Base-by-base conservation (phyloP, 2,113 vertebrate genomes). In the Erinaceus europaeus region DNA sequence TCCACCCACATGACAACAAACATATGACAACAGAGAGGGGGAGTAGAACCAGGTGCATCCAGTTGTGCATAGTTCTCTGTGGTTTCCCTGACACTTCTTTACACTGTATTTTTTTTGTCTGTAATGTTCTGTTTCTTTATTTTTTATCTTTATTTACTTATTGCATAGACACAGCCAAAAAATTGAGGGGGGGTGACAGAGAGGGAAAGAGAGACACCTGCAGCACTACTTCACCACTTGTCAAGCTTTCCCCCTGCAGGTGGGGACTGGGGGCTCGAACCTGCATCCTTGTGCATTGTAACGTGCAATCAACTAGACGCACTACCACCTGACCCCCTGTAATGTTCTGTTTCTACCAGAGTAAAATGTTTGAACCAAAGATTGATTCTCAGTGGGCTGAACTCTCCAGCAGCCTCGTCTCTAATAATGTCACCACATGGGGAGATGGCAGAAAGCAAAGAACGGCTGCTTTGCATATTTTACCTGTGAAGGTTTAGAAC, bases 321-420 rank as follows among this genome's bases (percentile, higher is more conserved):
- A 9, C 25, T 27, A 23, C 25, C 11, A n/a, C 3, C 55, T 29
- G 25, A 57, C 55, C 52, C 20, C 23, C 55, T 20, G 55, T 71
- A 82, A 48, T 42, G 36, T 50, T 86, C 38, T 85, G 20, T 85
- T 80, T 85, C 44, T 86, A 25, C 6, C 20, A 44, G 20, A 11
- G 9, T n/a, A 20, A 53, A 36, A 23, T 57, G 74, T 83, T 42
- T 86, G 40, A 9, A 9, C 7, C 6, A 62, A 50, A 52, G 18
- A 42, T 42, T 65, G 64, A 83, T 68, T 53, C 40, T 68, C 73
- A 65, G 57, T 18, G 34, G 71, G 57, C 13, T 93, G 44, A 27
- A 40, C 61, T 91, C 81, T 86, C 53, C 65, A 74, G 21, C 38
- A 53, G 84, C 73, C 64, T 90, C 67, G 72, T 44, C 48, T 88